A percentile compares a stretch with the other conserved stretches of the same genome.
phyloP scores from a whole-genome alignment of 2,113 vertebrate species.

The Noturus placidus region DNA sequence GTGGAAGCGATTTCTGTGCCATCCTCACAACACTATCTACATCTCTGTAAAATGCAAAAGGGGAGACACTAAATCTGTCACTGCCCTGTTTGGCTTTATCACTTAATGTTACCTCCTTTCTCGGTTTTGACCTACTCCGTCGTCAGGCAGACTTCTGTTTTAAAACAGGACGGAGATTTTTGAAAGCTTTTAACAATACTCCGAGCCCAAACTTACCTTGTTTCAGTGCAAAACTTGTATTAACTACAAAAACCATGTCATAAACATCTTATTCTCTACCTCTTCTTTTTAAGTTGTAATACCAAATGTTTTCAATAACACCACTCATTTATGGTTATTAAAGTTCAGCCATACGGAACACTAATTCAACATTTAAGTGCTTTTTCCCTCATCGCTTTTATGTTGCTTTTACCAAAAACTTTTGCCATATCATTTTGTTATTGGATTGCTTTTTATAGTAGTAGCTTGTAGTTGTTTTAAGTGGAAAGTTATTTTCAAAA shows the following conservation, averaged over 20 bases:
- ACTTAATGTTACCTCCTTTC: neutral
- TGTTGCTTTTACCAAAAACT: slow-evolving; percentile 17
- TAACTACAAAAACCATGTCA: neutral
- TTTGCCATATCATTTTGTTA: slow-evolving; percentile 27
- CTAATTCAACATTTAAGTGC: neutral
- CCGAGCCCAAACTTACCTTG: neutral
- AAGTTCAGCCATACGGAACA: slow-evolving; percentile 9
- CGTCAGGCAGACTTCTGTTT: neutral
- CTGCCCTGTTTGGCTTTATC: neutral
- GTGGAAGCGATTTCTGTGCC: slow-evolving; percentile 6
- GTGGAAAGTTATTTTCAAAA: slow-evolving; percentile 13
- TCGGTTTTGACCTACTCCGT: neutral
- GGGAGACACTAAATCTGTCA: neutral
- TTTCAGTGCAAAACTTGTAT: neutral
- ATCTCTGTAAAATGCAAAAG: neutral
- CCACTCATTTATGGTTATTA: neutral
- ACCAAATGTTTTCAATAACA: slow-evolving; percentile 30
- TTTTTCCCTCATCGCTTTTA: neutral
- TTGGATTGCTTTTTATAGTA: neutral
- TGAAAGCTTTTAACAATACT: slow-evolving; percentile 8
- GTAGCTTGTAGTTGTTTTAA: neutral
- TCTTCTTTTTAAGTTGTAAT: slow-evolving; percentile 43
- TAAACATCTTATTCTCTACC: slow-evolving; percentile 39
- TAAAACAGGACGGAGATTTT: neutral
- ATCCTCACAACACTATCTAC: neutral